Percentiles rank a stretch among this genome's conserved stretches.
These are phyloP conservation scores for Argyresthia albistria DNA, from an alignment of 2,888 invertebrate species.

Conservation along the genomic window DNA sequence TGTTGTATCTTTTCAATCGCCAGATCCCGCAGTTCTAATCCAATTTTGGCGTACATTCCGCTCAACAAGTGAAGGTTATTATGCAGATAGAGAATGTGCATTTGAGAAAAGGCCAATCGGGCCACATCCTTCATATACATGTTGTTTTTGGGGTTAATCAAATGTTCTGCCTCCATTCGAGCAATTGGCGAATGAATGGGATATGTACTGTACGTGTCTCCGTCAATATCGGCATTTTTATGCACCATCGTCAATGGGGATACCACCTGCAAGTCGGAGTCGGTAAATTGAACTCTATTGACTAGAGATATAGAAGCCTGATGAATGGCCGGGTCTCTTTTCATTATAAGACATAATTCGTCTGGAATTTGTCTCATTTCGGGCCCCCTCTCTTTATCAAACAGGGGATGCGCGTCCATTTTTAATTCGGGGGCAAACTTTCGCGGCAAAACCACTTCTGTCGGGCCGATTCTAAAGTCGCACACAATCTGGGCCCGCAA, in stretches of 20 bases:
- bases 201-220: not conserved
- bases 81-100: not conserved
- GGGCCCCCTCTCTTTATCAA: not conserved
- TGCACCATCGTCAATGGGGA: slow-evolving; percentile 1
- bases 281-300: not conserved
- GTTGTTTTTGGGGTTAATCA: not conserved
- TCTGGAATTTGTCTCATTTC: not conserved
- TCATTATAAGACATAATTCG: not conserved
- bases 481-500: slow-evolving; percentile 1
- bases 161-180: not conserved
- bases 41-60: not conserved
- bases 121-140: not conserved
- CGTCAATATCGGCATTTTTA: slow-evolving; percentile 2
- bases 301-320: not conserved
- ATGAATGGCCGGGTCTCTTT: not conserved
- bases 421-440: not conserved
- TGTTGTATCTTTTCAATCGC: not conserved
- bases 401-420: not conserved
- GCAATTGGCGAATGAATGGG: not conserved
- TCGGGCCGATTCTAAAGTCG: not conserved
- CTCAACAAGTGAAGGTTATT: not conserved
- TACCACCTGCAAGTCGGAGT: not conserved
- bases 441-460: not conserved
- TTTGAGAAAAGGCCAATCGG: not conserved
- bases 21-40: not conserved